phyloP scores from a whole-genome alignment of 2,113 vertebrate species.

The Thunnus maccoyii region DNA sequence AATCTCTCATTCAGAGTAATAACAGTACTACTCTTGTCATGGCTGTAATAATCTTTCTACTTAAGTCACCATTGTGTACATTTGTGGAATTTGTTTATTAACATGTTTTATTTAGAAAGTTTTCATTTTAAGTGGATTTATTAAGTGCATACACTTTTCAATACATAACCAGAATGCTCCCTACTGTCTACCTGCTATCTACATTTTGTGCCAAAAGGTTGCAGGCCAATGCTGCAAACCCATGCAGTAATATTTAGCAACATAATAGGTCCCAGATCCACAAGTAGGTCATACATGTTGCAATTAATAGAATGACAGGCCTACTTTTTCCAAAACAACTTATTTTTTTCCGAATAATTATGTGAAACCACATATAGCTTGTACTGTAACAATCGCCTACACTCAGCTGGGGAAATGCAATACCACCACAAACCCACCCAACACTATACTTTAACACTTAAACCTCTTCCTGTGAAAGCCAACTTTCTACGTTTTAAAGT shows the following conservation, averaged over 20 bases:
- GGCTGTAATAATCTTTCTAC: neutral
- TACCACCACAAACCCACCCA: constrained; percentile 1
- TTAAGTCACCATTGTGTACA: neutral
- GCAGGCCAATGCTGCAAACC: neutral
- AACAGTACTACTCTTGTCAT: neutral
- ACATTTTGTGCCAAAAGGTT: constrained; percentile 10
- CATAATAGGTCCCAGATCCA: neutral
- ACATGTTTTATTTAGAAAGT: constrained; percentile 1
- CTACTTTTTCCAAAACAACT: constrained; percentile 25
- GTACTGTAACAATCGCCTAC: neutral
- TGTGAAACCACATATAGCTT: constrained; percentile 36
- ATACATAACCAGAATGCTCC: neutral
- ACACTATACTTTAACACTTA: neutral
- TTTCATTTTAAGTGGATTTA: neutral
- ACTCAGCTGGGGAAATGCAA: constrained; percentile 1
- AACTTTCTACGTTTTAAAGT: constrained; percentile 14
- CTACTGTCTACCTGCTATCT: neutral
- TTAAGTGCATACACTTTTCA: neutral
- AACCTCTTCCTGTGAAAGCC: constrained; percentile 44
- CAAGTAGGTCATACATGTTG: neutral
- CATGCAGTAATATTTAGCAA: neutral
- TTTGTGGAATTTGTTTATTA: neutral
- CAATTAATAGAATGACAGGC: neutral
- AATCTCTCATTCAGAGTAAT: neutral
- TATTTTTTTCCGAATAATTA: constrained; percentile 16